Evolutionary conservation across 2,113 vertebrate species (phyloP).

Genomic region (Porphyrio hochstetteri): DNA sequence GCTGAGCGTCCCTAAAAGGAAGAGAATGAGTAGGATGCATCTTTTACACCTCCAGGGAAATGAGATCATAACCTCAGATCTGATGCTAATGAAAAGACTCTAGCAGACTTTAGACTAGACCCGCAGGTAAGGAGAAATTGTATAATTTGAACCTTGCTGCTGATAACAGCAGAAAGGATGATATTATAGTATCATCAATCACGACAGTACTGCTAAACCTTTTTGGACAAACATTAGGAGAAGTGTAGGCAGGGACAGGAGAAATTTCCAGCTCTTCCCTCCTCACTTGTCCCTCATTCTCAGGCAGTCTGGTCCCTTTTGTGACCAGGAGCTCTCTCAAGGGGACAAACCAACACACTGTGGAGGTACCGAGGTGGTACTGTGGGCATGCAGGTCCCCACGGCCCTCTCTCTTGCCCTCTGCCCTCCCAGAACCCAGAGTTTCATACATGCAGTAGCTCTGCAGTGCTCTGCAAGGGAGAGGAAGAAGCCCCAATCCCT

Average conservation of each 20-base stretch:
- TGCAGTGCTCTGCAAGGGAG: background rate
- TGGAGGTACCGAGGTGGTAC: rapidly evolving
- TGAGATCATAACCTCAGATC: background rate
- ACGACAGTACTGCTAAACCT: background rate
- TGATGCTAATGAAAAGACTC: background rate
- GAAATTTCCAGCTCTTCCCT: background rate
- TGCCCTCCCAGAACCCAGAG: background rate
- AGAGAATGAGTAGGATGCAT: background rate
- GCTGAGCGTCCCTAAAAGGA: background rate
- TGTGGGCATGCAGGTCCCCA: background rate
- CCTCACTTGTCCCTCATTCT: background rate
- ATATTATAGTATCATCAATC: background rate
- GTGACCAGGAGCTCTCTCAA: background rate
- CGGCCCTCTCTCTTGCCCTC: background rate
- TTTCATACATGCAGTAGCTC: background rate
- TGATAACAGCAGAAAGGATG: background rate
- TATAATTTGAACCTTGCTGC: background rate
- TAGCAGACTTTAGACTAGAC: background rate
- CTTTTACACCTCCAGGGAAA: background rate
- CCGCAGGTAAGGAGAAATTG: background rate
- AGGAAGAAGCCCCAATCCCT: background rate
- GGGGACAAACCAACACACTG: background rate
- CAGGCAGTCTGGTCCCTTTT: background rate
- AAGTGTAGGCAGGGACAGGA: background rate
- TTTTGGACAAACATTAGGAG: background rate